Evolutionary conservation across 2,797 vertebrate species (phyloP).

Genomic region (Pachyuromys duprasi): DNA sequence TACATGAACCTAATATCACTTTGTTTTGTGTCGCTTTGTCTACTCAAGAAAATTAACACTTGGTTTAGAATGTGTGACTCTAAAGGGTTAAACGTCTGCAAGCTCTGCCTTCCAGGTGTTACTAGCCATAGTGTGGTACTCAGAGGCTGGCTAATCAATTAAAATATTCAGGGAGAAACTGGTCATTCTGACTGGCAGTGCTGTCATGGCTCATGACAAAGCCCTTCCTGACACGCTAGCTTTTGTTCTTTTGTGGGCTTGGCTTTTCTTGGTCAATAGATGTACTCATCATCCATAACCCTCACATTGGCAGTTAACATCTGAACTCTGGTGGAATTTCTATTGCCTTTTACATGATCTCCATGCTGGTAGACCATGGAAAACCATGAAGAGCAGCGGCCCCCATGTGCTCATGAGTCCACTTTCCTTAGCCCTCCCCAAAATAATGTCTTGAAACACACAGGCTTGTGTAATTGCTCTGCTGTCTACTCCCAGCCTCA

Average conservation of each 20-base stretch:
- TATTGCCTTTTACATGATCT: not conserved
- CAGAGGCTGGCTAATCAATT: not conserved
- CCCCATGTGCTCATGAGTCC: not conserved
- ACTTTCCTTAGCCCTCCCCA: not conserved
- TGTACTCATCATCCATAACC: not conserved
- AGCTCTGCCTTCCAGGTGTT: not conserved
- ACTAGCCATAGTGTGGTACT: not conserved
- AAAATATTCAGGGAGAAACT: not conserved
- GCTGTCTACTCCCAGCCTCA: not conserved
- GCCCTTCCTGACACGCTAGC: not conserved
- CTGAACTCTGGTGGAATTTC: not conserved
- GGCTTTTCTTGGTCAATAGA: not conserved
- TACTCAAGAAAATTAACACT: conserved; percentile 8
- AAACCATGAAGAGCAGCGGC: not conserved
- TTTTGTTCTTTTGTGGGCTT: conserved; percentile 35
- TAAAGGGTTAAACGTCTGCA: not conserved
- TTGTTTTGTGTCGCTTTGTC: not conserved
- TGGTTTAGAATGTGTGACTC: conserved; percentile 11
- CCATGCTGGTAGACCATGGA: fast-evolving
- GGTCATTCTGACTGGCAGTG: not conserved
- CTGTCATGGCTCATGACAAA: not conserved
- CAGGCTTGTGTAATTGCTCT: not conserved
- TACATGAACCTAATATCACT: not conserved
- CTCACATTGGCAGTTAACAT: not conserved
- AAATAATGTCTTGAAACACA: not conserved